Conservation (phyloP, 2,797 vertebrate species). For the Myotis planiceps region DNA sequence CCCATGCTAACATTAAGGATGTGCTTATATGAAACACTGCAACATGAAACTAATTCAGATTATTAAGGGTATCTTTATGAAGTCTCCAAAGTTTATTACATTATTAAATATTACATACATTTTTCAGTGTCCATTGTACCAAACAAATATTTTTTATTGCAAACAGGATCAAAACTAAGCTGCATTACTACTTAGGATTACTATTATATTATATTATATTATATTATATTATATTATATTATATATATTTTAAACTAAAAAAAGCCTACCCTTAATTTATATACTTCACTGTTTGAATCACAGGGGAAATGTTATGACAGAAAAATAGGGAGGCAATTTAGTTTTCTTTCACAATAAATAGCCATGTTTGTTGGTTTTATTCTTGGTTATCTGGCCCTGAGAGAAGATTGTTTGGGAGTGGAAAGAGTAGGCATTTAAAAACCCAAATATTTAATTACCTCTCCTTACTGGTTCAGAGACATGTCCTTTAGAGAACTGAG, state of each 20-base stretch:
- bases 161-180: conserved; percentile 85
- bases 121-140: conserved; percentile 90
- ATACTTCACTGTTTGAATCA: background rate
- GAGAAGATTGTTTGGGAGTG: conserved; percentile 50
- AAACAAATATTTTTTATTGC: conserved; percentile 88
- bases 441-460: conserved; percentile 51
- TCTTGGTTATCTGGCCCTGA: conserved; percentile 57
- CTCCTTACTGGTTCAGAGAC: background rate
- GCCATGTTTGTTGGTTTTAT: conserved; percentile 50
- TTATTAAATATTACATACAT: conserved; percentile 94
- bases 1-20: conserved; percentile 72
- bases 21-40: conserved; percentile 80
- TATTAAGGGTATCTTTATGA: conserved; percentile 84
- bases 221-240: conserved; percentile 42
- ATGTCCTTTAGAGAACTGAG: background rate
- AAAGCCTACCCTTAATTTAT: background rate
- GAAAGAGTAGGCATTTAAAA: conserved; percentile 35
- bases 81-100: conserved; percentile 90
- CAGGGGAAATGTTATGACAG: background rate
- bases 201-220: conserved; percentile 40
- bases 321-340: conserved; percentile 32
- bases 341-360: conserved; percentile 59
- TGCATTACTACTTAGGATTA: conserved; percentile 69
- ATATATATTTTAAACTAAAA: background rate
- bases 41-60: conserved; percentile 84